These are phyloP conservation scores for Ardeotis arabs DNA, from an alignment of 2,113 vertebrate genomes.

Conservation along the genomic window DNA sequence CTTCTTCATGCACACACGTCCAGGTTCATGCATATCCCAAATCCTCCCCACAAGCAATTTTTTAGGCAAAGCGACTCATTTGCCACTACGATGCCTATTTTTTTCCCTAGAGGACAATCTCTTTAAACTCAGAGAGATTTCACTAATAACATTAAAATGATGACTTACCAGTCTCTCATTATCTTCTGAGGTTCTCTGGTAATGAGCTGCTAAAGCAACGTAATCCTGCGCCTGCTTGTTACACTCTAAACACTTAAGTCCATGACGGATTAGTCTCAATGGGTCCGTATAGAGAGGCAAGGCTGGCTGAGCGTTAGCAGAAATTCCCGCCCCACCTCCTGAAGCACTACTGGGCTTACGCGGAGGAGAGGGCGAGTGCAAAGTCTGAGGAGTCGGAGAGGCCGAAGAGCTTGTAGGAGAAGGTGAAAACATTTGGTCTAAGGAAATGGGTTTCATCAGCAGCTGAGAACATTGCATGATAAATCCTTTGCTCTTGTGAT, in stretches of 20 bases:
- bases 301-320: constrained; percentile 71
- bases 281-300: constrained; percentile 89
- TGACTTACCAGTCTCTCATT: constrained; percentile 88
- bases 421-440: constrained; percentile 88
- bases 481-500: constrained; percentile 89
- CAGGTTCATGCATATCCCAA: not conserved
- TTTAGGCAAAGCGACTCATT: not conserved
- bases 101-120: not conserved
- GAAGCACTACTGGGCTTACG: constrained; percentile 13
- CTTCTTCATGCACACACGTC: accelerated
- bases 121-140: not conserved
- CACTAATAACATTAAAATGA: constrained; percentile 27
- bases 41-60: not conserved
- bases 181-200: constrained; percentile 88
- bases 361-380: not conserved
- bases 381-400: constrained; percentile 19
- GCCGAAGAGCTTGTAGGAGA: constrained; percentile 54
- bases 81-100: not conserved
- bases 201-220: constrained; percentile 88
- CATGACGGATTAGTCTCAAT: constrained; percentile 79
- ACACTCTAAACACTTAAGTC: constrained; percentile 90
- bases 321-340: constrained; percentile 16
- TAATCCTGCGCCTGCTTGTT: constrained; percentile 89
- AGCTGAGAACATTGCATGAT: constrained; percentile 98
- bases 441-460: constrained; percentile 89